These are phyloP conservation scores for Ericerus pela DNA, from an alignment of 1,140 invertebrate genomes.

Conservation along the genomic window DNA sequence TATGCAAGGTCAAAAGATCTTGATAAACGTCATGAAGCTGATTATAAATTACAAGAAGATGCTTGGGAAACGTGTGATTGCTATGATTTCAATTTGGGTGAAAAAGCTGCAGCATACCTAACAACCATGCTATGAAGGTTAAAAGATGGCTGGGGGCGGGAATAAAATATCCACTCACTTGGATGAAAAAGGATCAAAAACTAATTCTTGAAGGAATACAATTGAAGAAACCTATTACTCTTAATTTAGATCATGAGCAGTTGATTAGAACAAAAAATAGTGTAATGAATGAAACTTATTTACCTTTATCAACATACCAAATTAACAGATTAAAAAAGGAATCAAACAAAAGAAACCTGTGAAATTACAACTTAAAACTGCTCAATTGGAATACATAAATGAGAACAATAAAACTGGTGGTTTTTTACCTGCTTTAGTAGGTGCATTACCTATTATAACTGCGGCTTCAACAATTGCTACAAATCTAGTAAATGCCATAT, in stretches of 20 bases:
- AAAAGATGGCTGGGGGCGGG: slow-evolving; percentile 28
- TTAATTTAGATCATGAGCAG: neutral
- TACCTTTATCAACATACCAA: neutral
- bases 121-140: slow-evolving; percentile 26
- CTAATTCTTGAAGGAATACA: neutral
- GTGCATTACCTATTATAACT: neutral
- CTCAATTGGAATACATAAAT: neutral
- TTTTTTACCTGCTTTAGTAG: too few relatives aligned
- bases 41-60: slow-evolving; percentile 28
- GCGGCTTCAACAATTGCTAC: neutral
- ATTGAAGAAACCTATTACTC: neutral
- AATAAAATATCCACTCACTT: slow-evolving; percentile 14
- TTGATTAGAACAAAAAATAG: neutral
- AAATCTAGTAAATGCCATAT: neutral
- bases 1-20: slow-evolving; percentile 30
- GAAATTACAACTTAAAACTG: too few relatives aligned
- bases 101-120: slow-evolving; percentile 26
- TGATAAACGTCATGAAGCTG: too few relatives aligned
- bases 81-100: slow-evolving; percentile 29
- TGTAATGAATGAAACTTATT: neutral
- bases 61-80: slow-evolving; percentile 29
- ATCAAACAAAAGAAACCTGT: too few relatives aligned
- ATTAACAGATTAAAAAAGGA: neutral
- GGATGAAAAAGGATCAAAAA: neutral
- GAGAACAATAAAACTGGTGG: too few relatives aligned